These are phyloP conservation scores for Alloplasta piceator DNA, from an alignment of 2,888 invertebrate species.

Conservation along the genomic window DNA sequence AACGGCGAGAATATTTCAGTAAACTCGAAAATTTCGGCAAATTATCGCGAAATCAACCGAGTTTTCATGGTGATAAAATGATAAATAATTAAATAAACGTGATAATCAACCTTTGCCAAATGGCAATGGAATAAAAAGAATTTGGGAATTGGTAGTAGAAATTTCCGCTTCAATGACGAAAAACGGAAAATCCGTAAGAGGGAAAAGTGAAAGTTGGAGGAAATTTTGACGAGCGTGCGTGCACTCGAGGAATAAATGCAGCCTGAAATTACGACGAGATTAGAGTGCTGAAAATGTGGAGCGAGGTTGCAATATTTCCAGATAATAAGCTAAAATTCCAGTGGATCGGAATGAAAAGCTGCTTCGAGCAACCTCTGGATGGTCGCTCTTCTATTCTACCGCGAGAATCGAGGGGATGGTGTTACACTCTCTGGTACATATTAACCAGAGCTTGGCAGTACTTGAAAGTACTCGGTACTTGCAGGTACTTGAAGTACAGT, in stretches of 20 bases:
- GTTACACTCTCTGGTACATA: slow-evolving; percentile 4
- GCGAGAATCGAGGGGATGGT: background rate
- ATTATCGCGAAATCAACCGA: too few relatives aligned
- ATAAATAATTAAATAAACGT: too few relatives aligned
- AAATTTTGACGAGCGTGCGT: background rate
- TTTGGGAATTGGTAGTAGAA: too few relatives aligned
- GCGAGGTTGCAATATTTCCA: slow-evolving; percentile 54
- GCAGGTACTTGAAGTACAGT: too few relatives aligned
- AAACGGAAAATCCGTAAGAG: background rate
- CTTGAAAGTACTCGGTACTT: too few relatives aligned
- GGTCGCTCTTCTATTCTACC: too few relatives aligned
- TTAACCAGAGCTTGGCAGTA: too few relatives aligned
- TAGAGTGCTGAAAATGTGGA: slow-evolving; percentile 34
- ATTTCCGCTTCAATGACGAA: background rate
- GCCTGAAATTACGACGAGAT: slow-evolving; percentile 12
- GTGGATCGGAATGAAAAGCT: slow-evolving; percentile 14
- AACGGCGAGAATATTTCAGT: too few relatives aligned
- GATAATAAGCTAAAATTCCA: slow-evolving; percentile 54
- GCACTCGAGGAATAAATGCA: background rate
- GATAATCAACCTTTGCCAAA: too few relatives aligned
- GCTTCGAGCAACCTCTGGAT: background rate
- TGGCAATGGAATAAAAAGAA: too few relatives aligned
- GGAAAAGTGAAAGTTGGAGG: background rate
- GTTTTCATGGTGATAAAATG: too few relatives aligned
- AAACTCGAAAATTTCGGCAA: too few relatives aligned